These are phyloP conservation scores for Acipenser oxyrinchus DNA, from an alignment of 2,797 vertebrate genomes.

Conservation along the genomic window DNA sequence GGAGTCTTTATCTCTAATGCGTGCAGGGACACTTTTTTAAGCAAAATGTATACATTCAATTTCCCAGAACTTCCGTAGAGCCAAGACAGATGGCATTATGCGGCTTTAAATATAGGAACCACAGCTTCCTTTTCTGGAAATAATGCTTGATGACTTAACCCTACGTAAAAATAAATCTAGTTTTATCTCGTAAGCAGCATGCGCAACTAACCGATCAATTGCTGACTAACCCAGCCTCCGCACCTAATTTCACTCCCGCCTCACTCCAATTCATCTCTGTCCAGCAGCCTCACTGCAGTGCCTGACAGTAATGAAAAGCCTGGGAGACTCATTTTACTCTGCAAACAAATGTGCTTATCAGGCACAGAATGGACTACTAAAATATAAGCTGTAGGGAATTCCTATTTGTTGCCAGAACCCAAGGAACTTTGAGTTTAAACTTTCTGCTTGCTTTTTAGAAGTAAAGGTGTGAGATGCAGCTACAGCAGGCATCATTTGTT, in stretches of 20 bases:
- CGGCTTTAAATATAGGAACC: neutral
- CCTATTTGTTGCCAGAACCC: neutral
- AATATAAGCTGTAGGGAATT: neutral
- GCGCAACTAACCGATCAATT: neutral
- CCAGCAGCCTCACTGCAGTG: neutral
- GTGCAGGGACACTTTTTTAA: neutral
- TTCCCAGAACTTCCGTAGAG: neutral
- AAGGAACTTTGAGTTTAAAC: no score
- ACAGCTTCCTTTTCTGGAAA: neutral
- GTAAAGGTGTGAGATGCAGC: no score
- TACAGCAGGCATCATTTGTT: no score
- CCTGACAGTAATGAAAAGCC: neutral
- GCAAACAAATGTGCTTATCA: slow-evolving; percentile 1
- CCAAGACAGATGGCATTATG: neutral
- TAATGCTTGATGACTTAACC: neutral
- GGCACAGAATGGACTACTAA: neutral
- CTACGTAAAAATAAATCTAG: neutral
- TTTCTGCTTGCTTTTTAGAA: no score
- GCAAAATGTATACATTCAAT: neutral
- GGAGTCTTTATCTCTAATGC: neutral
- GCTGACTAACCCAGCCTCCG: neutral
- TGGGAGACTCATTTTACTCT: neutral
- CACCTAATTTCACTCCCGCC: neutral
- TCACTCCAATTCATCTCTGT: neutral
- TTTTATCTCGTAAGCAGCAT: neutral